Conservation (phyloP, 2,113 vertebrate genomes). For the Tachycineta bicolor region DNA sequence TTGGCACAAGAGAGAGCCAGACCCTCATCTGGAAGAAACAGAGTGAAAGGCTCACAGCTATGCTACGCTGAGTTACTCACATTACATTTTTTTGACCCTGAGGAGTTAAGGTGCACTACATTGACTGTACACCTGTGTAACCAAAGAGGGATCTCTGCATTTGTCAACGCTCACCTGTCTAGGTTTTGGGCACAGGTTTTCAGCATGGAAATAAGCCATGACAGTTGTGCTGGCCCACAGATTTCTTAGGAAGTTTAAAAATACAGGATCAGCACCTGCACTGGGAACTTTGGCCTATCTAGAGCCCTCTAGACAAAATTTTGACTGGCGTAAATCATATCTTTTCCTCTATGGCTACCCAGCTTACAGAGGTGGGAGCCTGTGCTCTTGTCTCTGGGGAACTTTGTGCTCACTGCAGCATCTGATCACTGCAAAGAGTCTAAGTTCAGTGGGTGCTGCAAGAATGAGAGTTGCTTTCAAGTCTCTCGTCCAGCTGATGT, state of each 20-base stretch:
- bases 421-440: background rate
- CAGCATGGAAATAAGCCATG: background rate
- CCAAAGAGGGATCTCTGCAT: background rate
- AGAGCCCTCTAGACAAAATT: background rate
- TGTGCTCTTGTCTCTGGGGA: background rate
- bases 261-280: background rate
- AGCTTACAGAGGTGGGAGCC: background rate
- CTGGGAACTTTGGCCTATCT: background rate
- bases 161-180: background rate
- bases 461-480: background rate
- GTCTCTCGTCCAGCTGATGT: background rate
- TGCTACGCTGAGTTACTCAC: background rate
- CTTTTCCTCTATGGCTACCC: background rate
- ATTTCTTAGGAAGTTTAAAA: background rate
- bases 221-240: background rate
- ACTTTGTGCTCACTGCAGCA: background rate
- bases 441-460: background rate
- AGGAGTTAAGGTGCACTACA: background rate
- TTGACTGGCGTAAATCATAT: background rate
- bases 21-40: background rate
- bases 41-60: background rate
- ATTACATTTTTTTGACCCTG: rapidly evolving
- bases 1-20: background rate
- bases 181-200: background rate
- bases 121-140: background rate